Evolutionary conservation across 2,797 vertebrate species (phyloP).

Genomic region (Amblyopsis hoosieri): DNA sequence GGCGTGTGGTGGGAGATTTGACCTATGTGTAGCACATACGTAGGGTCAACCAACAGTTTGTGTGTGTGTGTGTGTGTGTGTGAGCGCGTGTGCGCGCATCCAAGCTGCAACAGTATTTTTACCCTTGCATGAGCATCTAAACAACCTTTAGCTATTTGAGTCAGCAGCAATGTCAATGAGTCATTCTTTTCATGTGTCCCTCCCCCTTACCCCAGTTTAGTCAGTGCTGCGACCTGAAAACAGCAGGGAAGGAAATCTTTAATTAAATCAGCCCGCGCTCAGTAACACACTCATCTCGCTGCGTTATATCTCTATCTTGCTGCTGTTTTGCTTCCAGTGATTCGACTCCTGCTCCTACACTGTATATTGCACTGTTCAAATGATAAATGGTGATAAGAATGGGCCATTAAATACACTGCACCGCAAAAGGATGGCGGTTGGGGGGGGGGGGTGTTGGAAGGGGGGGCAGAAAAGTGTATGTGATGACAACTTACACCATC

Average conservation of each 20-base stretch:
- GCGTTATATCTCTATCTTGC: slow-evolving; percentile 54
- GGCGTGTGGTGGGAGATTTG: slow-evolving; percentile 25
- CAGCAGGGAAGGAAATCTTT: slow-evolving; percentile 43
- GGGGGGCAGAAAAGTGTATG: slow-evolving; percentile 61
- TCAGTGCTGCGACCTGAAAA: slow-evolving; percentile 47
- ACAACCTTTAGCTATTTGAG: slow-evolving; percentile 50
- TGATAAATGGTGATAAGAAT: slow-evolving; percentile 77
- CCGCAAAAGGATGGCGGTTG: slow-evolving; percentile 53
- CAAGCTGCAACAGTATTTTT: slow-evolving; percentile 7
- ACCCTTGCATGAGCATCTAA: slow-evolving; percentile 30
- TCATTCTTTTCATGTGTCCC: slow-evolving; percentile 49
- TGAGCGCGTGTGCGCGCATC: slow-evolving; percentile 28
- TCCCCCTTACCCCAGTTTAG: slow-evolving; percentile 2
- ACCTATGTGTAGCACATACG: slow-evolving; percentile 30
- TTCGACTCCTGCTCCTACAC: slow-evolving; percentile 46
- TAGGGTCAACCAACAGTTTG: slow-evolving; percentile 11
- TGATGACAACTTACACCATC: slow-evolving; percentile 36
- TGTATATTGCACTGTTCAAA: slow-evolving; percentile 71
- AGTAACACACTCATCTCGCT: slow-evolving; percentile 55
- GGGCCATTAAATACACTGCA: slow-evolving; percentile 73
- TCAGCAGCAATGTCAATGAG: slow-evolving; percentile 49
- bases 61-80: background rate
- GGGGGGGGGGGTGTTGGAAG: too few relatives aligned
- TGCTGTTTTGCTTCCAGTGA: slow-evolving; percentile 66
- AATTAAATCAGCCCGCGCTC: slow-evolving; percentile 61